Evolutionary conservation across 64 coral and sea anemone genomes (phyloP).

Genomic region (Anthopleura sola): DNA sequence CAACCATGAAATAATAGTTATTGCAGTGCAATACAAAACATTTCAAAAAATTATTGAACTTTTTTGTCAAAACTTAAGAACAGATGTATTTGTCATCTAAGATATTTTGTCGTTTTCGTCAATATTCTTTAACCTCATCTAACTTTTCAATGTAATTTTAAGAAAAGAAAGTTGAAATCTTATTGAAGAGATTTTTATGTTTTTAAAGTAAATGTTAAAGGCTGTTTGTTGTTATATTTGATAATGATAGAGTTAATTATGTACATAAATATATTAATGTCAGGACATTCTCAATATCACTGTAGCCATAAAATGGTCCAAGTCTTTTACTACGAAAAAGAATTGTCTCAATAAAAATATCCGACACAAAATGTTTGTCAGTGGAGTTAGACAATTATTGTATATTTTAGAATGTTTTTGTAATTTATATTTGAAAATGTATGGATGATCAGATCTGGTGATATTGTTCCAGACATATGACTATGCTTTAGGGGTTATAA

Average conservation of each 20-base stretch:
- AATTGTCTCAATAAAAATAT: slow-evolving; percentile 3
- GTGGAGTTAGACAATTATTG: neutral
- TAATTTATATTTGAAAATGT: neutral
- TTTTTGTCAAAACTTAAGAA: neutral
- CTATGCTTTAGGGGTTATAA: too few species aligned
- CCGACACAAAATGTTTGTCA: neutral
- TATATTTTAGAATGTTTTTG: neutral
- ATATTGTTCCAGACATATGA: too few species aligned
- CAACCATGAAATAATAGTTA: slow-evolving; percentile 3
- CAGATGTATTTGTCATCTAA: neutral
- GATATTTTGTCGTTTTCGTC: neutral
- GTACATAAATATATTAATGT: neutral
- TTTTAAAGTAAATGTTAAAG: slow-evolving; percentile 1
- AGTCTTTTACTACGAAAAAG: neutral
- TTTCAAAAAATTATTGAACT: slow-evolving; percentile 1
- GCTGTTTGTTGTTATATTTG: neutral
- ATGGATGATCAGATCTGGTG: neutral
- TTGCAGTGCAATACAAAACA: slow-evolving; percentile 24
- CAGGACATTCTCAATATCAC: neutral
- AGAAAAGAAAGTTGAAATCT: neutral
- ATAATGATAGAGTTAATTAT: neutral
- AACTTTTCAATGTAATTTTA: neutral
- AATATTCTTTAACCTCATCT: neutral
- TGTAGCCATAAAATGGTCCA: slow-evolving; percentile 9
- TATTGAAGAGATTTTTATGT: slow-evolving; percentile 1